Base-by-base conservation (phyloP, 2,888 invertebrate genomes). In the Tetranychus truncatus region DNA sequence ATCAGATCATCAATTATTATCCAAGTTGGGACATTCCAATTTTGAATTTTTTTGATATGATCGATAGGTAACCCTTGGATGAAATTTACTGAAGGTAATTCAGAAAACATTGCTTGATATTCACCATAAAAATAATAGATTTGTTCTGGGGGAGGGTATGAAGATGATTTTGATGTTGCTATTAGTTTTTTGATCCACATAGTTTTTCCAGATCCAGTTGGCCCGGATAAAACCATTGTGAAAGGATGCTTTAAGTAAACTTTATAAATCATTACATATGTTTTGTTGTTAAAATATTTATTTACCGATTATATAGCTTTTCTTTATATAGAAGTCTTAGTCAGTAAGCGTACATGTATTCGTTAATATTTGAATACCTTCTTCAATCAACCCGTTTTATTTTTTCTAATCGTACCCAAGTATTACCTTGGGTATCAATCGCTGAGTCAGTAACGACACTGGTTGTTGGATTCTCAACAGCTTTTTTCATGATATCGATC, bases 1-100 rank as follows among this genome's bases (percentile, higher is more conserved):
- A 69, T 69, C 9, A 69, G 11, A 69, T 69, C 69, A n/a, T 69
- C 69, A 6, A 69, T 9, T 9, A 69, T 69, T 4, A 69, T 69
- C 69, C 69, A 69, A 9, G 69, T 20, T 72, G 72, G 72, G 6
- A 1, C 1, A 18, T 44, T 34, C 2, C 3, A 4, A 15, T 15
- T 15, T 46, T 15, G 9, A 1, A 46, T 1, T 46, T 46, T 46
- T 5, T 20, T 1, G 1, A 69, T 6, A 18, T 24, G 20, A 0
- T 69, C 69, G 4, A 11, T 20, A 11, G 20, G 20, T 1, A 69
- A 24, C 1, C 69, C 69, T 20, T 20, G 20, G 11, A 20, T 24
- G 21, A 69, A 69, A 69, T 69, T 69, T 3, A 69, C 69, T n/a
- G 9, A 6, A 6, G 15, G 5, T 0, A 69, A 6, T 5, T n/a